These are phyloP conservation scores for Plebejus melissa DNA, from an alignment of 2,888 invertebrate species.

Conservation along the genomic window DNA sequence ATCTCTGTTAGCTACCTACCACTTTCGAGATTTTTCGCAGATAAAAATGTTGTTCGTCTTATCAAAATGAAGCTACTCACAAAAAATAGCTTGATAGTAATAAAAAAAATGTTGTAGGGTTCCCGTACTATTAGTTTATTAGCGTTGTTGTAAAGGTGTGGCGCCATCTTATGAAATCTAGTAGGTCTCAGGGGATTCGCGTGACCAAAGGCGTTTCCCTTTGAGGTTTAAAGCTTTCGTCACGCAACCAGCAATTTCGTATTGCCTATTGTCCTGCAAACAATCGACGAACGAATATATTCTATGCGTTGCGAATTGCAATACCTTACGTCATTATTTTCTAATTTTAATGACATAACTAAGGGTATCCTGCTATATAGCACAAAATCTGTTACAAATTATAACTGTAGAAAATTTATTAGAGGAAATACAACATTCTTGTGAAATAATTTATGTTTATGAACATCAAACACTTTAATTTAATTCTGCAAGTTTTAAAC, in stretches of 20 bases:
- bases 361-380: not conserved
- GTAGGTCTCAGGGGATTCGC: not conserved
- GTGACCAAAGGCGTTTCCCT: slow-evolving; percentile 7
- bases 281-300: not conserved
- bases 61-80: too few relatives aligned
- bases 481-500: too few relatives aligned
- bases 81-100: too few relatives aligned
- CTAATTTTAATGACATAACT: not conserved
- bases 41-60: too few relatives aligned
- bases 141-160: not conserved
- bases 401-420: not conserved
- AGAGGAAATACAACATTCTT: not conserved
- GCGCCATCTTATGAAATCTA: slow-evolving; percentile 11
- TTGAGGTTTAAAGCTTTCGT: slow-evolving; percentile 4
- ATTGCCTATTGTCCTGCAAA: slow-evolving; percentile 6
- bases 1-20: too few relatives aligned
- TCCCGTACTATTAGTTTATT: not conserved
- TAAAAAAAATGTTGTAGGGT: too few relatives aligned
- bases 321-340: not conserved
- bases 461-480: not conserved
- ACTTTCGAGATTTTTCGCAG: too few relatives aligned
- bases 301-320: not conserved
- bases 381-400: not conserved
- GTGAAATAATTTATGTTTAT: not conserved
- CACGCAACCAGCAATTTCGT: not conserved